Evolutionary conservation across 1,140 invertebrate genomes (phyloP).

Genomic region (Drosophila persimilis): DNA sequence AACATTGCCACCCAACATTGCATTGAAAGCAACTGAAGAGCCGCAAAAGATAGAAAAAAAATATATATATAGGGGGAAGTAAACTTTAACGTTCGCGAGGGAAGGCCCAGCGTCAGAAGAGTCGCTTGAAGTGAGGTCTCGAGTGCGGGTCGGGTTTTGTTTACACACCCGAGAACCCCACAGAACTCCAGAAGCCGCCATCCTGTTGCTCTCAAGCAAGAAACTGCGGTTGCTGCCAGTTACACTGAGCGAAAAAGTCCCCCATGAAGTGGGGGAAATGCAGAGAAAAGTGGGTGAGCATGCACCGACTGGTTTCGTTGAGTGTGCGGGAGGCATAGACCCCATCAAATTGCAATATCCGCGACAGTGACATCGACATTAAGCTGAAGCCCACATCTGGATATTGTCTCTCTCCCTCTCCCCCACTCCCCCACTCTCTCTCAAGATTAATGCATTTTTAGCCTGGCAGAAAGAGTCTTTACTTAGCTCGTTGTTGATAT

Average conservation of each 20-base stretch:
- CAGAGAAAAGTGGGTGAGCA: neutral
- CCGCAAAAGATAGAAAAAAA: conserved; percentile 61
- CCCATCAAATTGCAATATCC: conserved; percentile 79
- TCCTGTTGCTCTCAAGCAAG: conserved; percentile 35
- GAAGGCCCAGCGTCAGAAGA: conserved; percentile 13
- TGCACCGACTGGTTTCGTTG: neutral
- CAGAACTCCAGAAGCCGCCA: neutral
- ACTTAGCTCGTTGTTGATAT: conserved; percentile 10
- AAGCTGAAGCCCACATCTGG: conserved; percentile 60
- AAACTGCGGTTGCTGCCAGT: conserved; percentile 29
- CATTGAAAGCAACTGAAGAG: conserved; percentile 45
- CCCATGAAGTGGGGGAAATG: too few species aligned
- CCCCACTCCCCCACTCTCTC: neutral
- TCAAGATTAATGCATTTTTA: conserved; percentile 76
- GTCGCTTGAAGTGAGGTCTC: conserved; percentile 17
- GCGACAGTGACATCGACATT: conserved; percentile 63
- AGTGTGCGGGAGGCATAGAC: neutral
- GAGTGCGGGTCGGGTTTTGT: conserved; percentile 67
- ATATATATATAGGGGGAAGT: conserved; percentile 17
- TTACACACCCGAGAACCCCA: conserved; percentile 47
- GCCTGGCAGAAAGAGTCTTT: conserved; percentile 17
- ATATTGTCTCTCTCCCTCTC: conserved; percentile 36
- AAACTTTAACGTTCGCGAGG: conserved; percentile 50
- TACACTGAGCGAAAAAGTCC: conserved; percentile 17
- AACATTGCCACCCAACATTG: neutral